Base-by-base conservation (phyloP, 2,113 vertebrate species). In the Probosciger aterrimus region DNA sequence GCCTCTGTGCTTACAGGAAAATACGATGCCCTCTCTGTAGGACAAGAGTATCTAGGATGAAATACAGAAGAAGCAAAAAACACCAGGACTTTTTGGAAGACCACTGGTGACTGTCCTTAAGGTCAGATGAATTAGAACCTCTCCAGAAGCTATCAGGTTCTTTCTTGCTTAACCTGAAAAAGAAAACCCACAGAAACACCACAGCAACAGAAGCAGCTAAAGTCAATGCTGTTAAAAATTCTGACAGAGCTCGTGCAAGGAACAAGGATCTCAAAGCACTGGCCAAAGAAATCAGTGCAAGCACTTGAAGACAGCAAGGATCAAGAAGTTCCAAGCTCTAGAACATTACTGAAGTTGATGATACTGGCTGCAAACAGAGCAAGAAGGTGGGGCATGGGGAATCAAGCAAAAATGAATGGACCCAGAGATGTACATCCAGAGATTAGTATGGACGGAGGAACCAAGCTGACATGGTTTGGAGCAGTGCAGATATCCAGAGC, bases 311-410 rank as follows among this genome's bases (percentile, higher is more conserved):
- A 43, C 22, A 91, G 31, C 28, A 67, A 10, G 16, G 23, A 83
- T 39, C 67, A 83, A 82, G 47, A 76, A 19, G 35, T 57, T 86
- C 19, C n/a, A 80, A 90, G 14, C 5, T 23, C 46, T 46, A 30
- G 13, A 77, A 80, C 28, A 10, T 39, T 17, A 93, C 10, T 59
- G 19, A 88, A 64, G 28, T 70, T 77, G n/a, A 84, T 50, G 27
- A 80, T 17, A 47, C 9, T 33, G 53, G 10, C 82, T 80, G 46
- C 16, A 78, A 81, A 75, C 8, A 55, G 8, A 80, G 10, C 11
- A 59, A 59, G 25, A 52, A 53, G 5, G 5, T 2, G 2, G 1
- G 4, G 3, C 20, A n/a, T n/a, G 33, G 55, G 20, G 20, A n/a
- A 59, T 23, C 15, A 55, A 67, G 53, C 31, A 86, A 71, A 92